phyloP scores from a whole-genome alignment of 2,888 invertebrate genomes.

The Polia nebulosa region DNA sequence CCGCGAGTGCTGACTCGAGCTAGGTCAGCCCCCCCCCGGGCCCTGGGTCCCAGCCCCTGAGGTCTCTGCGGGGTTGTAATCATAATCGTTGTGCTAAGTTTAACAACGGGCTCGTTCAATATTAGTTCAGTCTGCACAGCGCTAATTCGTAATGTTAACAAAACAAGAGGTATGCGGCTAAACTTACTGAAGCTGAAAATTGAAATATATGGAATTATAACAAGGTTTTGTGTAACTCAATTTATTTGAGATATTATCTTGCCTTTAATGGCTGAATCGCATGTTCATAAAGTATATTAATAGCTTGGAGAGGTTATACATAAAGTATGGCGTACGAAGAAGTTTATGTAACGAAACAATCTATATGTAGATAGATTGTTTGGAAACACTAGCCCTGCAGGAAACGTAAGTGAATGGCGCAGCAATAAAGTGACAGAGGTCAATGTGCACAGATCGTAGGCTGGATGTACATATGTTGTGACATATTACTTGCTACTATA shows the following conservation, averaged over 20 bases:
- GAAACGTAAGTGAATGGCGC: too few species aligned
- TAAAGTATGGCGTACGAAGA: neutral
- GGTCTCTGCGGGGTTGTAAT: neutral
- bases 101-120: constrained; percentile 16
- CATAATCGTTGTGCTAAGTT: constrained; percentile 19
- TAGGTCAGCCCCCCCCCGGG: neutral
- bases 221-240: constrained; percentile 20
- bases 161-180: constrained; percentile 7
- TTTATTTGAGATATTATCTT: constrained; percentile 26
- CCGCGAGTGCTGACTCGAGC: neutral
- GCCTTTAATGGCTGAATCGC: constrained; percentile 20
- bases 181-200: constrained; percentile 13
- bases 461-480: too few species aligned
- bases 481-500: too few species aligned
- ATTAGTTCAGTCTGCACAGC: constrained; percentile 11
- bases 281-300: constrained; percentile 15
- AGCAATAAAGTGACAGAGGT: neutral
- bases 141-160: constrained; percentile 23
- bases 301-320: neutral
- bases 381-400: too few species aligned
- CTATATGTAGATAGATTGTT: neutral
- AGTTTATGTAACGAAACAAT: neutral
- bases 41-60: too few species aligned
- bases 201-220: constrained; percentile 21
- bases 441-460: too few species aligned